Evolutionary conservation across 2,888 invertebrate genomes (phyloP), one percentile per base, ranked within the genome.

Genomic region (Idaea biselata): DNA sequence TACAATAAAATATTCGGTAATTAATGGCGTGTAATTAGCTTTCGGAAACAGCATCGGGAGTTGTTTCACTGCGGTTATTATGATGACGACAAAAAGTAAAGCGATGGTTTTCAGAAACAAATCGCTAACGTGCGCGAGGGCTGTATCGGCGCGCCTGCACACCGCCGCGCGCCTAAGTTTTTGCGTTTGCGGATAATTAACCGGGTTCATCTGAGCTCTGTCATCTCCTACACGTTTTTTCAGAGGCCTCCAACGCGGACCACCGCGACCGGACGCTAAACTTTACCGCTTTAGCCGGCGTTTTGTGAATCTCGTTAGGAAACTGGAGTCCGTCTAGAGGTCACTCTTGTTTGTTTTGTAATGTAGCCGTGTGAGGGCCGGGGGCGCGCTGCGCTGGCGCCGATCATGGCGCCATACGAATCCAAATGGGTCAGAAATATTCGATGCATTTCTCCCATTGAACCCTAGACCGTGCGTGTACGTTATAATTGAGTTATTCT

Each of bases 331-430:
- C 86, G 88, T 83, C 88, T 87, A 86, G 86, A 88, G 91, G 89
- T 90, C 89, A 89, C 76, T 92, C 86, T 89, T 92, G 90, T 92
- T 92, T 92, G 91, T 91, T 91, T 92, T 92, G 85, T 90, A 90
- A 89, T 86, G 90, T 89, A 82, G 83, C 83, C 83, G 85, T 84
- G 88, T 81, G 87, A 86, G 86, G 85, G 83, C 87, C 86, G 86
- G 87, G 89, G 87, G 88, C 89, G 81, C 87, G 90, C 86, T 81
- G 91, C 90, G 90, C 89, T 88, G 89, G 89, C 88, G 88, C 87
- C 87, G 80, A 78, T 72, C 78, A 80, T 86, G 89, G 90, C 91
- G 89, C 91, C 89, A 87, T 80, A 78, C 79, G 74, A 77, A 80
- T 79, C 85, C 80, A 86, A 88, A 89, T 87, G 84, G 82, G 76